Base-by-base conservation (phyloP, 2,888 invertebrate genomes). In the Resseliella maxima region DNA sequence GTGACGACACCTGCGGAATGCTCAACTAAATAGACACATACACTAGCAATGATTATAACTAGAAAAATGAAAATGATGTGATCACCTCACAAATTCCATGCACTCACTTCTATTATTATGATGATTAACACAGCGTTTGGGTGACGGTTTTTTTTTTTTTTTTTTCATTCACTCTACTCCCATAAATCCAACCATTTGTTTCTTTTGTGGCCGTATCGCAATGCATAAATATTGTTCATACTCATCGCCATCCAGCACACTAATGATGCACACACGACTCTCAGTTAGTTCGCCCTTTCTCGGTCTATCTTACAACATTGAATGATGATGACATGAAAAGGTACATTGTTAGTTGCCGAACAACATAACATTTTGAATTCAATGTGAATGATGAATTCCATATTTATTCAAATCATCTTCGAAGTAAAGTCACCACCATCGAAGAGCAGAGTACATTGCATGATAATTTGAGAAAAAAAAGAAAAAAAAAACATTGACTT, bases 1-100 rank as follows among this genome's bases (percentile, higher is more conserved):
- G 86, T 86, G 85, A 86, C 85, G 85, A 86, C 86, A 86, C 86
- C 86, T 86, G 86, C 81, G 86, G 86, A 86, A 86, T 86, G 85
- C 83, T 86, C 83, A 21, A 64, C 35, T 86, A 54, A 38, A 86
- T 59, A 21, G 15, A 18, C 83, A 36, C 10, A 83, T n/a, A 38
- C 21, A 38, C 0, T n/a, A n/a, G 31, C 38, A 21, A 38, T 83
- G 83, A 83, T 83, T 38, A 38, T 38, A 12, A 5, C 15, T 1
- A 35, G n/a, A 18, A 12, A 8, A 41, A 41, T 12, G 41, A 41
- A 12, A 41, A 41, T 41, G 41, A 41, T 41, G 41, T 41, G 46
- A 72, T 72, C 72, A 59, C 27, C 59, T 59, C 59, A 36, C 36
- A 81, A 81, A 81, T 38, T 83, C 21, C 24, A n/a, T 83, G 83